Conservation (phyloP, 2,113 vertebrate species). For the Acrocephalus arundinaceus region DNA sequence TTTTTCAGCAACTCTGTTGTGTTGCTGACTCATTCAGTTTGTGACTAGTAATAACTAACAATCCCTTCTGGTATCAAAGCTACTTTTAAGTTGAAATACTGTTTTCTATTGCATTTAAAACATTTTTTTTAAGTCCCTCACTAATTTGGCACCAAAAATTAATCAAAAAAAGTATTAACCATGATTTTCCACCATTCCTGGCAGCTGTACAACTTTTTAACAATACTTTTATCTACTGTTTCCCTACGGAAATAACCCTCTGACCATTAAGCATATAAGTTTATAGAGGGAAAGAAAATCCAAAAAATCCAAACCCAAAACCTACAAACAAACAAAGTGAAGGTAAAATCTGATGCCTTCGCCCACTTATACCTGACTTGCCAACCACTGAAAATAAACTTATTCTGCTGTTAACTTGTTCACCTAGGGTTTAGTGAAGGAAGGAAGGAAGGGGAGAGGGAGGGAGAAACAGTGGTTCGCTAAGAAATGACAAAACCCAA, state of each 20-base stretch:
- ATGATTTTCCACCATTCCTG: not conserved
- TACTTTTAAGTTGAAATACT: not conserved
- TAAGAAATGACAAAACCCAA: not conserved
- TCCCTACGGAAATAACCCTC: not conserved
- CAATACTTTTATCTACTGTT: not conserved
- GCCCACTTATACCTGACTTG: not conserved
- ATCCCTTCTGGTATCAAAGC: not conserved
- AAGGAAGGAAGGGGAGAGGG: not conserved
- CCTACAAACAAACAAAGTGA: not conserved
- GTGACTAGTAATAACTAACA: conserved; percentile 6
- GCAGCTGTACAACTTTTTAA: not conserved
- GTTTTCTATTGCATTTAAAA: not conserved
- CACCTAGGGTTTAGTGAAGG: not conserved
- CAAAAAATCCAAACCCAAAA: not conserved
- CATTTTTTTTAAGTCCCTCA: not conserved
- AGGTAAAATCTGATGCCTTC: not conserved
- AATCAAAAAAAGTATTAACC: not conserved
- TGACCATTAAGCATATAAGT: not conserved
- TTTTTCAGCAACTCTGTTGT: conserved; percentile 4
- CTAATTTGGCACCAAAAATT: not conserved
- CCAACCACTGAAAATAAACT: not conserved
- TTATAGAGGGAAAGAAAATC: not conserved
- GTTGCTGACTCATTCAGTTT: conserved; percentile 30
- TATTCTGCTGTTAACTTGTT: not conserved
- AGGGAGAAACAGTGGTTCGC: not conserved